Conservation (phyloP, 2,113 vertebrate species). For the Heterocephalus glaber region DNA sequence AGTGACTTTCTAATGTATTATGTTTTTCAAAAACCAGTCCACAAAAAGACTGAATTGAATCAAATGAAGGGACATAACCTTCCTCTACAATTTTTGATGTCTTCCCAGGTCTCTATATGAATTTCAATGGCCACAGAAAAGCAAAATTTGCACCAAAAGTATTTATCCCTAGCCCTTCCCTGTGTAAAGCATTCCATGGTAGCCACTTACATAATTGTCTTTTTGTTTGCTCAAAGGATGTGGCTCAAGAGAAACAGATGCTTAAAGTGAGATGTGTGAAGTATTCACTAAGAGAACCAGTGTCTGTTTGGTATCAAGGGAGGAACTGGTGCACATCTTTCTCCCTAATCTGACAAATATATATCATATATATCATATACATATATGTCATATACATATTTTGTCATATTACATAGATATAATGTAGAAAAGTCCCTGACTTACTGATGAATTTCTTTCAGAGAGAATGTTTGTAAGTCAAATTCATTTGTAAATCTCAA, state of each 20-base stretch:
- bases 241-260: neutral
- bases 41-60: neutral
- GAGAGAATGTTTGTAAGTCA: neutral
- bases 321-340: neutral
- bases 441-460: neutral
- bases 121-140: neutral
- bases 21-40: neutral
- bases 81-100: neutral
- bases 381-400: neutral
- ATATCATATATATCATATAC: neutral
- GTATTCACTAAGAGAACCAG: neutral
- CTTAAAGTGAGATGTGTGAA: neutral
- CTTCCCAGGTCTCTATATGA: neutral
- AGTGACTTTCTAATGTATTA: neutral
- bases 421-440: neutral
- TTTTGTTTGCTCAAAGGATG: neutral
- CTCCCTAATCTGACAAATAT: neutral
- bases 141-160: neutral
- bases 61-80: neutral
- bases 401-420: neutral
- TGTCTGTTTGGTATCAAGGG: neutral
- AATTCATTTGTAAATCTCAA: neutral
- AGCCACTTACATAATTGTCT: neutral
- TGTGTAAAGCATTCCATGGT: neutral
- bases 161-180: neutral